Percentiles rank a stretch among this genome's conserved stretches.
Evolutionary conservation across 2,888 invertebrate genomes (phyloP).

Genomic region (Xanthia icteritia): DNA sequence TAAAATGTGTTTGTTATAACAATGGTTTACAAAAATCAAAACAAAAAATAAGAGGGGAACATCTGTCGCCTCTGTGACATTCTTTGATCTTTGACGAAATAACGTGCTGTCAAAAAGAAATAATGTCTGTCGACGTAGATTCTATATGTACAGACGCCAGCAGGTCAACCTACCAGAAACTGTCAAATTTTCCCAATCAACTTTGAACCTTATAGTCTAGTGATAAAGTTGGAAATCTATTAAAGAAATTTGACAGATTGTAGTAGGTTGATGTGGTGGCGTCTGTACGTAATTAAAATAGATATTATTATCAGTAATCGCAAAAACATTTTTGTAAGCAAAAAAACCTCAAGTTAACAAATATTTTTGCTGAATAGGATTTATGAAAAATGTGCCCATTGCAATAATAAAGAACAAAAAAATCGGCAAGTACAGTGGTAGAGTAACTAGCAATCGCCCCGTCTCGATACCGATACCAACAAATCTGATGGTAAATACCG

Average conservation of each 20-base stretch:
- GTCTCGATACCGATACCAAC: constrained; percentile 2
- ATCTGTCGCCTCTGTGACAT: constrained; percentile 45
- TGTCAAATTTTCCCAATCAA: too few species aligned
- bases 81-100: constrained; percentile 27
- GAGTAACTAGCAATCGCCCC: not conserved
- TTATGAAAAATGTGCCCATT: not conserved
- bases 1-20: constrained; percentile 1
- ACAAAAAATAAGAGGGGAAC: not conserved
- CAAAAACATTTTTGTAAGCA: not conserved
- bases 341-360: not conserved
- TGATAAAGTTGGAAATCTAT: too few species aligned
- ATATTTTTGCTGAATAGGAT: not conserved
- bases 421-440: not conserved
- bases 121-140: not conserved
- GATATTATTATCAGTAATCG: not conserved
- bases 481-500: not conserved
- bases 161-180: too few species aligned
- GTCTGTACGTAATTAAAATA: not conserved
- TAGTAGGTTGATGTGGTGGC: too few species aligned
- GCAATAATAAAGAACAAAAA: not conserved
- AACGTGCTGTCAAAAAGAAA: not conserved
- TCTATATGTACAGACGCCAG: too few species aligned
- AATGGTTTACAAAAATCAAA: constrained; percentile 10
- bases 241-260: too few species aligned
- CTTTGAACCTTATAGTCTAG: too few species aligned